These are phyloP conservation scores for Drosophila willistoni DNA, from an alignment of 1,140 invertebrate species.

Conservation along the genomic window DNA sequence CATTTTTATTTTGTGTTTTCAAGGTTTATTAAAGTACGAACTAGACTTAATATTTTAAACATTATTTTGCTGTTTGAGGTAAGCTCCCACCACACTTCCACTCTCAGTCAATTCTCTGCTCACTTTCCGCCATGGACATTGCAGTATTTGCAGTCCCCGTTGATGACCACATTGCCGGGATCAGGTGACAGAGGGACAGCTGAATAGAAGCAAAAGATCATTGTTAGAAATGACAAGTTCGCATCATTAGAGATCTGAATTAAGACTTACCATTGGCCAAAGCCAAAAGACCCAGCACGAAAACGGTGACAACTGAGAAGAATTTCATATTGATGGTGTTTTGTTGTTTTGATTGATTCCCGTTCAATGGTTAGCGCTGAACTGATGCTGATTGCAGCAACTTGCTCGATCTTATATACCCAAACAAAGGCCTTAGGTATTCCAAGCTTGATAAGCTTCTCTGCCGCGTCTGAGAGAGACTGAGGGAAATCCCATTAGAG, in stretches of 20 bases:
- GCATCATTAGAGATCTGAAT: too few relatives aligned
- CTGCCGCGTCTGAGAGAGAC: neutral
- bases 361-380: slow-evolving; percentile 21
- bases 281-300: slow-evolving; percentile 46
- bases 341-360: slow-evolving; percentile 12
- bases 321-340: slow-evolving; percentile 39
- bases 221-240: neutral
- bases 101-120: neutral
- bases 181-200: slow-evolving; percentile 63
- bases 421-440: too few relatives aligned
- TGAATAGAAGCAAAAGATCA: neutral
- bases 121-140: slow-evolving; percentile 57
- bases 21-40: slow-evolving; percentile 9
- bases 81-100: slow-evolving; percentile 6
- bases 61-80: slow-evolving; percentile 25
- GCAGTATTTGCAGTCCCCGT: slow-evolving; percentile 67
- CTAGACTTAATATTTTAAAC: slow-evolving; percentile 30
- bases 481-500: neutral
- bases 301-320: slow-evolving; percentile 41
- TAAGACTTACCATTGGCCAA: slow-evolving; percentile 39
- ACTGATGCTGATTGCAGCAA: slow-evolving; percentile 29
- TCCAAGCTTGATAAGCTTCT: neutral
- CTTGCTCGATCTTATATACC: slow-evolving; percentile 23
- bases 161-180: slow-evolving; percentile 69
- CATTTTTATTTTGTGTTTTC: slow-evolving; percentile 13